A percentile compares a stretch with the other conserved stretches of the same genome.
Evolutionary conservation across 2,113 vertebrate species (phyloP).

Genomic region (Alethe castanea): DNA sequence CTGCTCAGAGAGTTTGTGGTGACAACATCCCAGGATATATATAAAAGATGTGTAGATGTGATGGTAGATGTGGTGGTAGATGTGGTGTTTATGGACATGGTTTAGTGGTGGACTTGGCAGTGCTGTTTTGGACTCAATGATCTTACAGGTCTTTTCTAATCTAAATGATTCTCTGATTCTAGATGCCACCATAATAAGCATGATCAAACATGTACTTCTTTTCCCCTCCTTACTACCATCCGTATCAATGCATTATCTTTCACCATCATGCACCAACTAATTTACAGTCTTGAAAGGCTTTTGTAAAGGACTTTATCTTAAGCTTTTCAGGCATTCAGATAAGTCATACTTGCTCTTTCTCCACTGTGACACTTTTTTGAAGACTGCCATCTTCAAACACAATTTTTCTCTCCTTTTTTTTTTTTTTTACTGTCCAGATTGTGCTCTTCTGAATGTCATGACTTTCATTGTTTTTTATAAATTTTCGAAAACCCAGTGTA

Average conservation of each 20-base stretch:
- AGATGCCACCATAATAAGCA: background rate
- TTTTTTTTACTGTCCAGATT: background rate
- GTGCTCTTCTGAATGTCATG: background rate
- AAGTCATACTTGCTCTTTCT: background rate
- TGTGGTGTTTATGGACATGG: background rate
- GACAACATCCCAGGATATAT: rapidly evolving
- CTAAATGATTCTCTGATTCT: background rate
- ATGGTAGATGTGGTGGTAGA: background rate
- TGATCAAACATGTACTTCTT: background rate
- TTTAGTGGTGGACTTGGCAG: background rate
- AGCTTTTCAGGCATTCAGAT: background rate
- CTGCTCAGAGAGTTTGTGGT: background rate
- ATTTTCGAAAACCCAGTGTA: background rate
- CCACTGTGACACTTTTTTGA: background rate
- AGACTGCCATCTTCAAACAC: background rate
- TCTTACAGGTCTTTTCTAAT: background rate
- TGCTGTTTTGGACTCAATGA: background rate
- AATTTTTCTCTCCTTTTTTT: background rate
- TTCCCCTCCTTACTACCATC: background rate
- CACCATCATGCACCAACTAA: background rate
- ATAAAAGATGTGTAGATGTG: background rate
- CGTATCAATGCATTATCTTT: background rate
- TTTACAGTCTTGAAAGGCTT: background rate
- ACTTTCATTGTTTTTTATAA: background rate
- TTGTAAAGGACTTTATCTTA: background rate